Evolutionary conservation across 2,113 vertebrate genomes (phyloP).

Genomic region (Odontophorus gujanensis): DNA sequence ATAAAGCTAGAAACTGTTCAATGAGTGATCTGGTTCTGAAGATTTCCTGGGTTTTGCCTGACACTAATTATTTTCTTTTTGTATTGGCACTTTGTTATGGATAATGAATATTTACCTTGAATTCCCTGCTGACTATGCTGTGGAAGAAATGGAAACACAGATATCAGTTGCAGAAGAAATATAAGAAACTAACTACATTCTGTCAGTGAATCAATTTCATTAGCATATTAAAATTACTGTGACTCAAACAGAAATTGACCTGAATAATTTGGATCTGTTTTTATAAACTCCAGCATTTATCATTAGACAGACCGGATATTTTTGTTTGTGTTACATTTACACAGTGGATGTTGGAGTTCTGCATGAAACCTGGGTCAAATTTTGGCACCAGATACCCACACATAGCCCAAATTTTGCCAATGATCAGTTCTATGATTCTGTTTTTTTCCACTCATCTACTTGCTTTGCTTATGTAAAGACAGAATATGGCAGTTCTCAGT

Average conservation of each 20-base stretch:
- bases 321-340: neutral
- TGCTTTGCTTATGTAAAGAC: neutral
- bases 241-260: neutral
- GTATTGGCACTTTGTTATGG: conserved; percentile 3
- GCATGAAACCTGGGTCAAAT: neutral
- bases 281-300: neutral
- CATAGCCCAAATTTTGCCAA: neutral
- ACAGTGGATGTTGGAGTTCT: neutral
- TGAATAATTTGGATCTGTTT: neutral
- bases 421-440: neutral
- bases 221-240: neutral
- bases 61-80: conserved; percentile 48
- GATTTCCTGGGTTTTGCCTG: neutral
- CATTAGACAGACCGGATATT: neutral
- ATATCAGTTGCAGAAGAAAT: neutral
- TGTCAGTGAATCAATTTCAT: neutral
- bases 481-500: neutral
- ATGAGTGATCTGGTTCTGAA: neutral
- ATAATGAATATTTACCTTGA: conserved; percentile 24
- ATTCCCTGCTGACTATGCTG: neutral
- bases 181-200: neutral
- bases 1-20: conserved; percentile 10
- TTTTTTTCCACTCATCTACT: neutral
- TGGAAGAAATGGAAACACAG: neutral
- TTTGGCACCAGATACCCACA: neutral